A percentile compares a stretch with the other conserved stretches of the same genome.
Evolutionary conservation across 2,797 vertebrate genomes (phyloP).

Genomic region (Buphagus erythrorhynchus): DNA sequence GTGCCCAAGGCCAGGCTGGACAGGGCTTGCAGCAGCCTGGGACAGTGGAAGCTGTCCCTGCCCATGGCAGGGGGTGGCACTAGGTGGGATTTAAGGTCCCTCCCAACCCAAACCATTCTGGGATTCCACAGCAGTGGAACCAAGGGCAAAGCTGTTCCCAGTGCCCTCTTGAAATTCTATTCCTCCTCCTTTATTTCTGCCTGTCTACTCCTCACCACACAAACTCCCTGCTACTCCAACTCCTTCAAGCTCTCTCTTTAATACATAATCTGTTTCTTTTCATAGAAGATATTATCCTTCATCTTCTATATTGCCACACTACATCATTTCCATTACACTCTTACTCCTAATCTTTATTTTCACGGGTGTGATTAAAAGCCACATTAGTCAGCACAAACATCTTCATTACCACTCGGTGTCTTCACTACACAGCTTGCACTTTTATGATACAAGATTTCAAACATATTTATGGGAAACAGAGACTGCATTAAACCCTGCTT

Average conservation of each 20-base stretch:
- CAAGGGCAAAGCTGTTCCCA: background rate
- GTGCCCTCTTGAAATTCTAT: rapidly evolving
- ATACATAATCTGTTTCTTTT: background rate
- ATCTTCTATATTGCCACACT: background rate
- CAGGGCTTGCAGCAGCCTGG: background rate
- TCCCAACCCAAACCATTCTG: background rate
- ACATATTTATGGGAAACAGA: background rate
- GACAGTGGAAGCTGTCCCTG: background rate
- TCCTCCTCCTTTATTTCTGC: background rate
- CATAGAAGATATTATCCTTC: background rate
- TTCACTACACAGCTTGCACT: background rate
- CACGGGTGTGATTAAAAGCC: background rate
- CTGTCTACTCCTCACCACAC: background rate
- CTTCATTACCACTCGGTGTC: background rate
- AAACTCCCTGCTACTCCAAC: background rate
- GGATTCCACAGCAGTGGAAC: background rate
- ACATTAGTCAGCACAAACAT: background rate
- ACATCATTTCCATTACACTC: background rate
- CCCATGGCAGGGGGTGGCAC: background rate
- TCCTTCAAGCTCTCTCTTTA: background rate
- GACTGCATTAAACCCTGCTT: background rate
- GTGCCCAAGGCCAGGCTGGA: background rate
- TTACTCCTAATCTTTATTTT: background rate
- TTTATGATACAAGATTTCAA: background rate
- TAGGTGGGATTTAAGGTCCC: background rate